A percentile compares a stretch with the other conserved stretches of the same genome.
phyloP scores from a whole-genome alignment of 2,888 invertebrate species.

The Lordiphosa fenestrarum region DNA sequence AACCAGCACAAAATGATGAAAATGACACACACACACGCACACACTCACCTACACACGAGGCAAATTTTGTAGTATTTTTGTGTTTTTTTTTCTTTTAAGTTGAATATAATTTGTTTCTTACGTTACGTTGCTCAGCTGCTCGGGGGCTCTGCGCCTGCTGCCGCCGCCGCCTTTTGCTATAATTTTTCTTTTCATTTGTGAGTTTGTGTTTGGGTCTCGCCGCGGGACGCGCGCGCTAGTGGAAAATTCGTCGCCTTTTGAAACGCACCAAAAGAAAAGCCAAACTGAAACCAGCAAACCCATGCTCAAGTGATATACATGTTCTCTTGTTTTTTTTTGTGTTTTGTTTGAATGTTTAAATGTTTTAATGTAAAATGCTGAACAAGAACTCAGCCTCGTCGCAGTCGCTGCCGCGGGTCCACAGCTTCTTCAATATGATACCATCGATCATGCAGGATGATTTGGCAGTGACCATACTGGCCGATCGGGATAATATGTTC shows the following conservation, averaged over 20 bases:
- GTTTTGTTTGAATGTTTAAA: neutral
- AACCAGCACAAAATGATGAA: slow-evolving; percentile 48
- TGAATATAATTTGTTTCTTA: slow-evolving; percentile 70
- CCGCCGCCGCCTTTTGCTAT: slow-evolving; percentile 16
- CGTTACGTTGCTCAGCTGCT: slow-evolving; percentile 53
- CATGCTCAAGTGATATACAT: slow-evolving; percentile 3
- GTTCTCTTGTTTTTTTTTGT: neutral
- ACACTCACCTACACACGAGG: slow-evolving; percentile 13
- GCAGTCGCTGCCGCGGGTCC: slow-evolving; percentile 75
- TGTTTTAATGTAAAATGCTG: slow-evolving; percentile 49
- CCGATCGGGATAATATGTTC: slow-evolving; percentile 79
- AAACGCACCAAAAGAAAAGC: neutral
- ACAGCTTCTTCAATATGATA: slow-evolving; percentile 78
- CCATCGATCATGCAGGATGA: slow-evolving; percentile 78
- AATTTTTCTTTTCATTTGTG: slow-evolving; percentile 39
- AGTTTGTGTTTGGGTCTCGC: slow-evolving; percentile 54
- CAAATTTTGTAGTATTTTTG: slow-evolving; percentile 26
- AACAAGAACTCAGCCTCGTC: slow-evolving; percentile 74
- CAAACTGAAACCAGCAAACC: neutral
- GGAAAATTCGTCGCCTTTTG: slow-evolving; percentile 48
- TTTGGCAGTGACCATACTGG: slow-evolving; percentile 76
- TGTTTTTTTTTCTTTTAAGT: slow-evolving; percentile 42
- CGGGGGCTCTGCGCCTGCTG: slow-evolving; percentile 10
- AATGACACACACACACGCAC: slow-evolving; percentile 28
- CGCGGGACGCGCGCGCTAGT: slow-evolving; percentile 66